Evolutionary conservation across 2,113 vertebrate genomes (phyloP).

Genomic region (Prionailurus bengalensis): DNA sequence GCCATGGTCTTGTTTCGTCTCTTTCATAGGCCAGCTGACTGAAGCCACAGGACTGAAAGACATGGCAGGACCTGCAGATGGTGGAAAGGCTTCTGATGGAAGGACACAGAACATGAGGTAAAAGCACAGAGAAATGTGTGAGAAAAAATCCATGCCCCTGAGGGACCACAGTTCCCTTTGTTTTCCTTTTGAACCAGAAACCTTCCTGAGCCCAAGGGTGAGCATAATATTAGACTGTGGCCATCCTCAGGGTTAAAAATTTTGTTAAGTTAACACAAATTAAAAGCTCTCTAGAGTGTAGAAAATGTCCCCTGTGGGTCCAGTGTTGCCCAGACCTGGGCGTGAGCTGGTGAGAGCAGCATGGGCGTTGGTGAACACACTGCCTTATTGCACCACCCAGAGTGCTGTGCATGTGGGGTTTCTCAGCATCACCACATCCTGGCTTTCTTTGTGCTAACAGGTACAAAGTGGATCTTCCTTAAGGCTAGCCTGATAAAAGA

Average conservation of each 20-base stretch:
- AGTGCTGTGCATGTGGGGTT: not conserved
- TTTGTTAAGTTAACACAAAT: constrained; percentile 41
- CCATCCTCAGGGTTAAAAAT: not conserved
- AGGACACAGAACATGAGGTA: not conserved
- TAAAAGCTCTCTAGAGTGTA: constrained; percentile 2
- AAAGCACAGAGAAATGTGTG: not conserved
- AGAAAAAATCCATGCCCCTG: not conserved
- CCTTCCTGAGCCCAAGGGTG: not conserved
- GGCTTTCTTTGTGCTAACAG: not conserved
- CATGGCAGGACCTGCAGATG: not conserved
- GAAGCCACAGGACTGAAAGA: not conserved
- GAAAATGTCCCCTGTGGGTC: not conserved
- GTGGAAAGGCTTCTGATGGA: not conserved
- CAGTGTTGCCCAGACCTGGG: not conserved
- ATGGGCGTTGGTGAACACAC: not conserved
- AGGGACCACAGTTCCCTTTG: not conserved
- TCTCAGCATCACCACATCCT: constrained; percentile 61
- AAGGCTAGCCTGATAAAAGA: not conserved
- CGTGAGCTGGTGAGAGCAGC: not conserved
- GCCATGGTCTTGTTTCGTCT: not conserved
- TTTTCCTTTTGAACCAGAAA: not conserved
- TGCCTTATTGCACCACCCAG: not conserved
- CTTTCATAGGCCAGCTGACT: not conserved
- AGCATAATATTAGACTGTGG: not conserved
- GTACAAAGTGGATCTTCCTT: not conserved